These are phyloP conservation scores for Heliothis virescens DNA, from an alignment of 1,140 invertebrate species.

Conservation along the genomic window DNA sequence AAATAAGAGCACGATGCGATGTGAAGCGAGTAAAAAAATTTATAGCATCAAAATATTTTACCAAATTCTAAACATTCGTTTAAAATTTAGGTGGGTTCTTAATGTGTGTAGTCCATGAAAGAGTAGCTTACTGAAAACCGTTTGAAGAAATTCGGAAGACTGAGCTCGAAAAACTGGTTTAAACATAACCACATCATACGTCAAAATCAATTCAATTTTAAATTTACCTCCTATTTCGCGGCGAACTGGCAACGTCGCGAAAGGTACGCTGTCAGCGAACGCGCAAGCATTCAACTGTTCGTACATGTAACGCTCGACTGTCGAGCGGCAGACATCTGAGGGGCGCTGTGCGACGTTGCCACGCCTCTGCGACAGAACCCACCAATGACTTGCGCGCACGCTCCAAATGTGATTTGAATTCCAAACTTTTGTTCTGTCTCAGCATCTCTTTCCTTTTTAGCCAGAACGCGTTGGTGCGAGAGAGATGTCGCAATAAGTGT, in stretches of 20 bases:
- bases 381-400: conserved; percentile 47
- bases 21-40: no score
- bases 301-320: conserved; percentile 75
- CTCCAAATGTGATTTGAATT: conserved; percentile 29
- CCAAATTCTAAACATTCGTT: no score
- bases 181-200: conserved; percentile 43
- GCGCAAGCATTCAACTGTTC: conserved; percentile 80
- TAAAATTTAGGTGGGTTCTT: no score
- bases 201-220: conserved; percentile 50
- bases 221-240: conserved; percentile 77
- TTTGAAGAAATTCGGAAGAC: no score
- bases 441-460: conserved; percentile 62
- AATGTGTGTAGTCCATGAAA: no score
- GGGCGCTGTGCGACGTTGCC: conserved; percentile 74
- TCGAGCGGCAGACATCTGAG: conserved; percentile 72
- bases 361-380: conserved; percentile 61
- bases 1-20: no score
- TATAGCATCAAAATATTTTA: no score
- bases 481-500: conserved; percentile 19
- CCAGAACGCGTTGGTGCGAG: conserved; percentile 1
- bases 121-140: background rate
- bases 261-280: conserved; percentile 75
- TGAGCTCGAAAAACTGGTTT: background rate
- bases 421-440: conserved; percentile 46
- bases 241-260: conserved; percentile 81